Evolutionary conservation across 2,888 invertebrate genomes (phyloP), one percentile per base, ranked within the genome.

Genomic region (Lithosia quadra): DNA sequence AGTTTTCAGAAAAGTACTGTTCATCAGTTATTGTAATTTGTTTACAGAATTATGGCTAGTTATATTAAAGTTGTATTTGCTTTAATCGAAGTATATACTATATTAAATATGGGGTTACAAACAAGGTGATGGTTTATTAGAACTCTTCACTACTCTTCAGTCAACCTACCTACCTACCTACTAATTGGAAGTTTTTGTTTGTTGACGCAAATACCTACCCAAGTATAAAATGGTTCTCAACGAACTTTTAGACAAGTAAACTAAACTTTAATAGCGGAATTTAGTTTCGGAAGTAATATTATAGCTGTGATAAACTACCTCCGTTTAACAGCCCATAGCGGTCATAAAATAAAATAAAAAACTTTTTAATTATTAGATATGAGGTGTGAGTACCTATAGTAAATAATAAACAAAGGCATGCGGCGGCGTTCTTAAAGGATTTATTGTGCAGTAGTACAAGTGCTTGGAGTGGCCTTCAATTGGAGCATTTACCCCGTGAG

Each of bases 301-400:
- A 43, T 18, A 34, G 21, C 11, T 3, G 11, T 53, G 33, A 59
- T 55, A 39, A 58, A 58, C 18, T 21, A 63, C 70, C 72, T 67
- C 71, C 70, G 65, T 79, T 77, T 75, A 63, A 75, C 59, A 49
- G 72, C 79, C 75, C 22, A 67, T 69, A 76, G 83, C 81, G 70
- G 77, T 62, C 78, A 78, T 80, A 84, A 82, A 83, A 77, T 84
- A 86, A 76, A 77, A 79, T 77, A 4, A 18, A 43, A 43, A 43
- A 79, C 85, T 84, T 88, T 88, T 88, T 90, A 91, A 91, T 90
- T 87, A 87, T 84, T 84, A 80, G 81, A 78, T 79, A 72, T 79
- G 81, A 87, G 84, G 88, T 86, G 88, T 85, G 76, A 86, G 81
- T 79, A n/a, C n/a, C n/a, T n/a, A 83, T 76, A 77, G 86, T 89